These are phyloP conservation scores for Oenanthe oenanthe DNA, from an alignment of 2,113 vertebrate genomes.

Conservation along the genomic window DNA sequence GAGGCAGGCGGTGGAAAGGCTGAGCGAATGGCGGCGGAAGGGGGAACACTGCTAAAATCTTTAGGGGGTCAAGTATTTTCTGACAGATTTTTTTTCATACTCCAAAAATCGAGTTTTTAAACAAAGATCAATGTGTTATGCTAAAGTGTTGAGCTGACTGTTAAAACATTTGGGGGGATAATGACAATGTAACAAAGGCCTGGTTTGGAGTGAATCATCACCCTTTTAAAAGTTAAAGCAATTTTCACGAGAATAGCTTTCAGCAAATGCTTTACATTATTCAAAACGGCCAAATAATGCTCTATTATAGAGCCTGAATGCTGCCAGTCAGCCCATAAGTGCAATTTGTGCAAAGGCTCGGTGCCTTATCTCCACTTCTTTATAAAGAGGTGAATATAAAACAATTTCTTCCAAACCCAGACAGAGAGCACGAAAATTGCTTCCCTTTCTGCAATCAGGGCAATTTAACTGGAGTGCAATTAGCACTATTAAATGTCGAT, in stretches of 20 bases:
- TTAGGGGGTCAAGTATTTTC: slow-evolving; percentile 69
- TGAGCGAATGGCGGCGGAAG: neutral
- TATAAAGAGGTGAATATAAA: slow-evolving; percentile 97
- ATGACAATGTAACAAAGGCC: slow-evolving; percentile 95
- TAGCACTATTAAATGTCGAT: slow-evolving; percentile 96
- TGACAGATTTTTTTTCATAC: slow-evolving; percentile 73
- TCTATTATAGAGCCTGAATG: slow-evolving; percentile 97
- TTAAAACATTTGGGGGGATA: slow-evolving; percentile 93
- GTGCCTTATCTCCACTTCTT: slow-evolving; percentile 92
- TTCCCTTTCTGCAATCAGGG: slow-evolving; percentile 97
- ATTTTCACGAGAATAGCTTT: slow-evolving; percentile 97
- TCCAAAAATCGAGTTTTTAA: slow-evolving; percentile 81
- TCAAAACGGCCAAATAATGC: slow-evolving; percentile 99
- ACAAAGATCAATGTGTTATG: slow-evolving; percentile 87
- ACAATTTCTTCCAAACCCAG: slow-evolving; percentile 95
- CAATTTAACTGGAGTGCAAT: slow-evolving; percentile 97
- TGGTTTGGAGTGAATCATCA: slow-evolving; percentile 90
- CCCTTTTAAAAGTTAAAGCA: slow-evolving; percentile 99
- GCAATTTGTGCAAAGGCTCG: slow-evolving; percentile 96
- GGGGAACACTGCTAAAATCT: slow-evolving; percentile 23
- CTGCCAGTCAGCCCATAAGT: slow-evolving; percentile 94
- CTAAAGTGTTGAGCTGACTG: slow-evolving; percentile 86
- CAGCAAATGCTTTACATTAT: slow-evolving; percentile 95
- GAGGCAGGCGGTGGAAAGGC: neutral
- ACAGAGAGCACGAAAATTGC: slow-evolving; percentile 93